phyloP scores from a whole-genome alignment of 2,797 vertebrate genomes.

The Vespertilio murinus region DNA sequence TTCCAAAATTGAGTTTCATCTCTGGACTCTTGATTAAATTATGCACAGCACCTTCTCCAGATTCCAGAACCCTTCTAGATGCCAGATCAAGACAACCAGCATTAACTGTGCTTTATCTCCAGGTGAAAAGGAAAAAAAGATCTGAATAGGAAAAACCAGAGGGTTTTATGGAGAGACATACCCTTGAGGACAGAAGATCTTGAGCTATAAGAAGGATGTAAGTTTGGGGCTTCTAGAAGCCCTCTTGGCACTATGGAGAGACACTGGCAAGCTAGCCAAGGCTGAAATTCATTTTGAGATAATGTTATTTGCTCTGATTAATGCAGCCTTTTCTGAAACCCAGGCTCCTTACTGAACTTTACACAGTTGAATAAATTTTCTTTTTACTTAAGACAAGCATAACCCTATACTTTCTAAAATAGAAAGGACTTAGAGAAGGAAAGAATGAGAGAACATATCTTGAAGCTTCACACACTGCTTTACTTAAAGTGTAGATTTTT shows the following conservation, averaged over 20 bases:
- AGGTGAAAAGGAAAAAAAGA: background rate
- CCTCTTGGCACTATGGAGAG: background rate
- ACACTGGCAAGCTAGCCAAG: background rate
- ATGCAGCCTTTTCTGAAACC: background rate
- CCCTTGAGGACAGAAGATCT: background rate
- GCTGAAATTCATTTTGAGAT: background rate
- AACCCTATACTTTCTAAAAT: background rate
- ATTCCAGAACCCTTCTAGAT: too few species aligned
- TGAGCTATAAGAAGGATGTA: background rate
- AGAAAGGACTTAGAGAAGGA: background rate
- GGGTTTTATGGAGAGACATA: background rate
- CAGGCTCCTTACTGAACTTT: background rate
- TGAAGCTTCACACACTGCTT: background rate
- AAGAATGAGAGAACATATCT: background rate
- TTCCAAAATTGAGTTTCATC: too few species aligned
- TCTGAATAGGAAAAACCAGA: background rate
- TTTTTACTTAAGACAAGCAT: background rate
- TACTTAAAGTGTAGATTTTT: background rate
- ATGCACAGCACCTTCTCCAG: too few species aligned
- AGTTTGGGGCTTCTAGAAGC: background rate
- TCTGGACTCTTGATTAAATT: too few species aligned
- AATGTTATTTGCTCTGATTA: background rate
- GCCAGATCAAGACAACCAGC: too few species aligned
- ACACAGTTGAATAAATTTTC: background rate
- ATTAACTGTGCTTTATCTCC: too few species aligned